phyloP scores from a whole-genome alignment of 2,113 vertebrate species.

The Saccopteryx leptura region DNA sequence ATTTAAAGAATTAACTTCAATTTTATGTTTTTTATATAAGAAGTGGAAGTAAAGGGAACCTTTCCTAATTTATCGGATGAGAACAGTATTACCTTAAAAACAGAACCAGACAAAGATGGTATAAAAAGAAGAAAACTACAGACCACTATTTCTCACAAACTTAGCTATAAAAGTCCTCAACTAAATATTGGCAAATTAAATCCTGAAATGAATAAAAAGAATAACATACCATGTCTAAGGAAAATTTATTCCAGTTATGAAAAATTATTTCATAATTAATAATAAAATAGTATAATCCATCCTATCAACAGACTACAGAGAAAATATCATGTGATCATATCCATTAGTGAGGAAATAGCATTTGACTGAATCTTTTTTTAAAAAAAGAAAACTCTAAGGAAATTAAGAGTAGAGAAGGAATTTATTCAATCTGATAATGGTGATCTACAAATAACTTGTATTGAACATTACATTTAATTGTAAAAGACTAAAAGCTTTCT shows the following conservation, averaged over 20 bases:
- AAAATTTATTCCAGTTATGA: background rate
- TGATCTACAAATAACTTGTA: background rate
- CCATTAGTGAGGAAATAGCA: background rate
- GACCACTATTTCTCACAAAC: background rate
- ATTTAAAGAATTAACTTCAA: background rate
- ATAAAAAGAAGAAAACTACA: background rate
- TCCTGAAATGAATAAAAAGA: background rate
- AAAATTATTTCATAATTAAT: slow-evolving; percentile 22
- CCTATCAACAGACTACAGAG: background rate
- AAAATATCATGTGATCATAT: background rate
- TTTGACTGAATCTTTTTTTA: background rate
- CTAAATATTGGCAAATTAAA: slow-evolving; percentile 32
- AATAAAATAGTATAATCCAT: background rate
- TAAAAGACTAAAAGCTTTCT: background rate
- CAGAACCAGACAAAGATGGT: background rate
- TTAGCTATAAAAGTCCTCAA: background rate
- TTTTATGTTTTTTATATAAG: background rate
- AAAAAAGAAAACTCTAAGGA: background rate
- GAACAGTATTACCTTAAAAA: background rate
- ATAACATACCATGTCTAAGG: background rate
- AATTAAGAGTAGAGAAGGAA: background rate
- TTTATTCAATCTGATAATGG: background rate
- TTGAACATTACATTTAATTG: background rate
- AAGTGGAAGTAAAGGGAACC: background rate
- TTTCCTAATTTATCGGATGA: background rate